Conservation (phyloP, 2,888 invertebrate genomes). For the Glaucopsyche alexis region DNA sequence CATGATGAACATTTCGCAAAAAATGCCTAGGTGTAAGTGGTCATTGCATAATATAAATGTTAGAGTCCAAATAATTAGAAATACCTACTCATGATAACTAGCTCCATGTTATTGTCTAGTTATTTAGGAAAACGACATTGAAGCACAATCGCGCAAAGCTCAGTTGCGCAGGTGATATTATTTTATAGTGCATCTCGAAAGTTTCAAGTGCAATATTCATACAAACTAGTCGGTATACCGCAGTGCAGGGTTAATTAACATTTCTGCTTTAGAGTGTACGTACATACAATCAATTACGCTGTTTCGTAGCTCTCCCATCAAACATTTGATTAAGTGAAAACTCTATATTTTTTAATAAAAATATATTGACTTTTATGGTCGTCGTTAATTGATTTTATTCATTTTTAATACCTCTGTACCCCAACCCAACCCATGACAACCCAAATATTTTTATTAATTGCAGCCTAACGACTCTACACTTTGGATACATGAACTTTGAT, state of each 20-base stretch:
- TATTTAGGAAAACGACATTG: neutral
- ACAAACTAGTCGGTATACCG: neutral
- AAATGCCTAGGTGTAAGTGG: neutral
- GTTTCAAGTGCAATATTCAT: neutral
- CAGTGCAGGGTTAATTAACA: slow-evolving; percentile 24
- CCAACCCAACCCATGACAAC: no score
- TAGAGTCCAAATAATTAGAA: neutral
- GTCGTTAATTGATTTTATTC: neutral
- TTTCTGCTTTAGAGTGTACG: slow-evolving; percentile 7
- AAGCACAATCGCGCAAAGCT: neutral
- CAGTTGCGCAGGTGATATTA: slow-evolving; percentile 4
- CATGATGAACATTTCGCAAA: neutral
- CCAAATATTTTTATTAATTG: no score
- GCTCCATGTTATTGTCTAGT: neutral
- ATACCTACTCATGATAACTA: neutral
- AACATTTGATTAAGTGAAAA: neutral
- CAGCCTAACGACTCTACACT: no score
- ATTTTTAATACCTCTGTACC: neutral
- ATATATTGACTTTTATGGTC: neutral
- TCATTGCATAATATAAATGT: neutral
- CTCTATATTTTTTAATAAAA: neutral
- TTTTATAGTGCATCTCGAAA: neutral
- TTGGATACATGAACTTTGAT: no score
- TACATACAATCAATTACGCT: slow-evolving; percentile 12
- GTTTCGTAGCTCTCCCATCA: neutral